Conservation (phyloP, 1,140 invertebrate genomes). For the Sinella curviseta region DNA sequence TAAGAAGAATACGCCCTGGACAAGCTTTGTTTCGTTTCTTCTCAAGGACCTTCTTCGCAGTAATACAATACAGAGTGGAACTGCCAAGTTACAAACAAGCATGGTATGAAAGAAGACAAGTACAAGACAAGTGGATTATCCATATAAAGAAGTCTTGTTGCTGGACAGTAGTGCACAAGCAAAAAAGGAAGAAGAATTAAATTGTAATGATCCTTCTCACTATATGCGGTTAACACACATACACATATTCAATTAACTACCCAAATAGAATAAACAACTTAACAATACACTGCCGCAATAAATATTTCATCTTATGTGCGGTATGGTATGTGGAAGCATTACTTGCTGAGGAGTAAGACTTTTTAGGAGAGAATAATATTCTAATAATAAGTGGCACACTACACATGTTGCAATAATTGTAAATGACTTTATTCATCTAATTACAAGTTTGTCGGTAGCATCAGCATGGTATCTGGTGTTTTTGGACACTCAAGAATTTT, state of each 20-base stretch:
- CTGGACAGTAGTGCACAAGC: no score
- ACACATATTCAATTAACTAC: no score
- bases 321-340: background rate
- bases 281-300: no score
- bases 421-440: background rate
- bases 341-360: no score
- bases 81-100: background rate
- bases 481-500: no score
- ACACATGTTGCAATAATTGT: no score
- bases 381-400: background rate
- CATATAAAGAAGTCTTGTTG: background rate
- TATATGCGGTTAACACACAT: no score
- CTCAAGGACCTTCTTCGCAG: background rate
- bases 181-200: no score
- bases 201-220: no score
- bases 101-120: background rate
- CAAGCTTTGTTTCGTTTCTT: constrained; percentile 10
- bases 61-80: background rate
- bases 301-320: background rate
- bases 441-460: background rate
- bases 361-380: background rate
- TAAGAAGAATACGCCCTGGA: constrained; percentile 17
- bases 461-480: no score
- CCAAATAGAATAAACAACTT: no score
- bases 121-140: background rate